Evolutionary conservation across 2,797 vertebrate genomes (phyloP).

Genomic region (Mus spretus): DNA sequence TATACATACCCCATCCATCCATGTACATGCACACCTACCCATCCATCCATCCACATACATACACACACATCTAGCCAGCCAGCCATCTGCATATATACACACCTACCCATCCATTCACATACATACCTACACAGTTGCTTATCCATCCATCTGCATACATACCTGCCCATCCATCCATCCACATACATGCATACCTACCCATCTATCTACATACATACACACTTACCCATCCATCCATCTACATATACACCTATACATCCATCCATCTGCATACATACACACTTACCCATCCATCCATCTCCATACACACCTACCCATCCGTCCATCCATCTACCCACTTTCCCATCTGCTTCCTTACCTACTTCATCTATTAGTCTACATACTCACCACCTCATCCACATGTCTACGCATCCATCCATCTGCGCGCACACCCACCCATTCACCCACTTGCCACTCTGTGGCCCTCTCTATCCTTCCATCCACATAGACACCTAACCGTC

Average conservation of each 20-base stretch:
- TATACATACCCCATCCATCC: not conserved
- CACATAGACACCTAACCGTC: too few relatives aligned
- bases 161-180: not conserved
- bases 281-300: not conserved
- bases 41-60: too few relatives aligned
- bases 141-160: not conserved
- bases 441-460: not conserved
- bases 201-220: too few relatives aligned
- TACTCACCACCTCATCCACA: not conserved
- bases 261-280: not conserved
- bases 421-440: not conserved
- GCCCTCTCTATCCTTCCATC: not conserved
- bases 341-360: not conserved
- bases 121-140: too few relatives aligned
- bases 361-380: not conserved
- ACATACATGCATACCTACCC: too few relatives aligned
- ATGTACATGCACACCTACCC: not conserved
- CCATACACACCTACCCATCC: too few relatives aligned
- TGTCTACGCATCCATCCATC: too few relatives aligned
- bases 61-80: not conserved
- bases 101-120: not conserved
- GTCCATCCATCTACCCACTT: not conserved
- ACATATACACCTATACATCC: too few relatives aligned
- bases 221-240: too few relatives aligned
- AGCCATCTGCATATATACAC: not conserved